Conservation (phyloP, 2,113 vertebrate genomes). For the Ahaetulla prasina region DNA sequence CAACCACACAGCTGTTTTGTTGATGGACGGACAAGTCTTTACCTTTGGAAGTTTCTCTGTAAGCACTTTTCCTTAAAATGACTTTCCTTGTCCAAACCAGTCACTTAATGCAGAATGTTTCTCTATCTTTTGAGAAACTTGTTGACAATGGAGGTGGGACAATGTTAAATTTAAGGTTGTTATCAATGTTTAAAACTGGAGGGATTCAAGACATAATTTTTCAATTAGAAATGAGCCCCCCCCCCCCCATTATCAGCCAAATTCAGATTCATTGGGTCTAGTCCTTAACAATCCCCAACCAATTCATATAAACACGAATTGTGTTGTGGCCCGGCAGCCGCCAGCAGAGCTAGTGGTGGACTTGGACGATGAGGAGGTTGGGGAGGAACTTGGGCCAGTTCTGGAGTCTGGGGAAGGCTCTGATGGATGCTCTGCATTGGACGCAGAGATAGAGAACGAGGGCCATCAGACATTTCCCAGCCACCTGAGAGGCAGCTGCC, state of each 20-base stretch:
- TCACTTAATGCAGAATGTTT: slow-evolving; percentile 13
- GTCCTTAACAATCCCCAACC: not conserved
- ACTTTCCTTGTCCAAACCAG: not conserved
- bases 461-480: too few relatives aligned
- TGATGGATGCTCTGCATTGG: too few relatives aligned
- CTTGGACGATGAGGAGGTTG: too few relatives aligned
- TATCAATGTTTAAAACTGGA: not conserved
- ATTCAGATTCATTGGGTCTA: not conserved
- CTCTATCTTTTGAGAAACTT: not conserved
- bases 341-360: too few relatives aligned
- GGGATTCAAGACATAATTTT: not conserved
- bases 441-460: too few relatives aligned
- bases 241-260: not conserved
- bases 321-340: too few relatives aligned
- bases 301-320: not conserved
- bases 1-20: slow-evolving; percentile 94
- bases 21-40: slow-evolving; percentile 95
- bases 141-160: too few relatives aligned
- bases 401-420: too few relatives aligned
- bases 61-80: slow-evolving; percentile 58
- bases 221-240: not conserved
- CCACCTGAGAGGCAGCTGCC: too few relatives aligned
- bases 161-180: not conserved
- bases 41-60: slow-evolving; percentile 99
- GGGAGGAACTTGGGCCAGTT: too few relatives aligned